Percentiles rank a stretch among this genome's conserved stretches.
phyloP scores from a whole-genome alignment of 2,113 vertebrate species.

The Empidonax alnorum region DNA sequence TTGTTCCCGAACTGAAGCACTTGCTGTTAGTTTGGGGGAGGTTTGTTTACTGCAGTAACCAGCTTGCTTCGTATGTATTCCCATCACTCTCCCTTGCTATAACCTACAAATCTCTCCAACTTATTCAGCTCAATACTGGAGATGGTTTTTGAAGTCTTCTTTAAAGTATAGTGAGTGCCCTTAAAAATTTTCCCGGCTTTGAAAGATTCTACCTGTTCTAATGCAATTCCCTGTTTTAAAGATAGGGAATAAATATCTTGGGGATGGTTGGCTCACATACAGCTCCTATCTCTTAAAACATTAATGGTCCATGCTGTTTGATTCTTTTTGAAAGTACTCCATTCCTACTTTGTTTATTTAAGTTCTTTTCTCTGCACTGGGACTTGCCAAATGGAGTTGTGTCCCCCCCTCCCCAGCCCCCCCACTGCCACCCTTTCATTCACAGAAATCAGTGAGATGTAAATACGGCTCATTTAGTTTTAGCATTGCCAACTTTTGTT shows the following conservation, averaged over 20 bases:
- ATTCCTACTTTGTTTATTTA: conserved; percentile 52
- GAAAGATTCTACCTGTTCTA: conserved; percentile 67
- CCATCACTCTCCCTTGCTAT: conserved; percentile 47
- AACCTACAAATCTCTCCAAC: conserved; percentile 58
- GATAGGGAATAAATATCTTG: conserved; percentile 62
- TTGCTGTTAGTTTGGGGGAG: conserved; percentile 17
- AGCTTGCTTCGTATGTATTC: conserved; percentile 33
- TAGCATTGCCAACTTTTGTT: conserved; percentile 26
- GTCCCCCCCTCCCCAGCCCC: not conserved
- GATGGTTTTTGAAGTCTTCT: conserved; percentile 68
- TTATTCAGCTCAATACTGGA: conserved; percentile 52
- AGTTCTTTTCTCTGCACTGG: conserved; percentile 28
- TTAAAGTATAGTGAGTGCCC: conserved; percentile 52
- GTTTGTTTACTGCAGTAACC: conserved; percentile 57
- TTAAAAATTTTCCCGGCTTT: conserved; percentile 58
- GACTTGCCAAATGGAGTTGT: conserved; percentile 19
- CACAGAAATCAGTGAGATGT: conserved; percentile 44
- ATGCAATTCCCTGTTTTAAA: conserved; percentile 65
- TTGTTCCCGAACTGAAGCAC: not conserved
- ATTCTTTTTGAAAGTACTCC: conserved; percentile 55
- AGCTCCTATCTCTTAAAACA: conserved; percentile 68
- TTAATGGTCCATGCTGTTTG: conserved; percentile 67
- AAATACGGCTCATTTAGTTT: not conserved
- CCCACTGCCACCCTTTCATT: conserved; percentile 1
- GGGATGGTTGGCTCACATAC: conserved; percentile 60